Base-by-base conservation (phyloP, 2,888 invertebrate species). In the Drosophila borborema region DNA sequence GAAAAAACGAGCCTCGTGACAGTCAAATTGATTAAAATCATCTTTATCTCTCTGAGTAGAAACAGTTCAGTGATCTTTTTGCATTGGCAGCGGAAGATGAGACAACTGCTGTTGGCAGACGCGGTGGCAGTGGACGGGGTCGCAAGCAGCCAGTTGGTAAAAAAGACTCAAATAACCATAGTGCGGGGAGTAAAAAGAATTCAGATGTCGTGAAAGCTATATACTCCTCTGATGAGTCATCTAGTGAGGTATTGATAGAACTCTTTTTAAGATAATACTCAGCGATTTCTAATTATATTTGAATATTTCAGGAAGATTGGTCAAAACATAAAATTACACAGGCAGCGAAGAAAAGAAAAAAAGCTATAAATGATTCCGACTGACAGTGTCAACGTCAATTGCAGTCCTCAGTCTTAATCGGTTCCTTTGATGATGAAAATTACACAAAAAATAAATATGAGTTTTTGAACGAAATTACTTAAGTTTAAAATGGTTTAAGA, bases 1-100 rank as follows among this genome's bases (percentile, higher is more conserved):
- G 4, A 20, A 20, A 28, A 28, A 55, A 2, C 20, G 14, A n/a
- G 0, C 5, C 10, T 3, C n/a, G n/a, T 6, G 3, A 31, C 3
- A 31, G 12, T 6, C 2, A 36, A 9, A 6, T 12, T 6, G 5
- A 43, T 18, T 3, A 8, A 55, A 56, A 43, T 5, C 2, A 41
- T 31, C 18, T 31, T 18, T 31, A 12, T 36, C 5, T 49, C 9
- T 16, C 38, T 48, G 68, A 94, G 72, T 93, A 95, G 95, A 97
- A 97, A 94, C 97, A 97, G 94, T 98, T 97, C 93, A 96, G 96
- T 91, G 98, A 98, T 91, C 94, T 99, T 85, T 97, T 98, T 92
- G 96, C 97, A 9, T 94, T 99, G 82, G 97, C 97, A 38, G 98
- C 98, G 93, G 97, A 97, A 91, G 97, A 97, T 91, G 98, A 97